Evolutionary conservation across 2,888 invertebrate species (phyloP).

Genomic region (Amphipyra tragopoginis): DNA sequence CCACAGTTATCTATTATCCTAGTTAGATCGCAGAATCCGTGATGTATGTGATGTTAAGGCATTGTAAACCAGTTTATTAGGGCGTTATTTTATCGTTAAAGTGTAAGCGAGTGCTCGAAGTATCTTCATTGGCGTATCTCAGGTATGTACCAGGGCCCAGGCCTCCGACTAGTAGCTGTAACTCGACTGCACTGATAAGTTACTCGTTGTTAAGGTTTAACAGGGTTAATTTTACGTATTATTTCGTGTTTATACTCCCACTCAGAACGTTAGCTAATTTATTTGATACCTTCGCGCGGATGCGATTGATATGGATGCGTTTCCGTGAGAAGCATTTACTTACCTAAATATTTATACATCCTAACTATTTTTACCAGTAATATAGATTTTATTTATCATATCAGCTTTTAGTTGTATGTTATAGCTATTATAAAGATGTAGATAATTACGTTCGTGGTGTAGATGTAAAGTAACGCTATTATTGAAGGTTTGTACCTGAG

Average conservation of each 20-base stretch:
- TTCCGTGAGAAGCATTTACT: constrained; percentile 76
- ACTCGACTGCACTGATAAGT: constrained; percentile 59
- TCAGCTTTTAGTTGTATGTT: constrained; percentile 82
- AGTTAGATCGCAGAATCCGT: constrained; percentile 76
- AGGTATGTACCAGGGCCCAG: constrained; percentile 79
- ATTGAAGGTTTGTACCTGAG: constrained; percentile 79
- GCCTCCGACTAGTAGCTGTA: constrained; percentile 50
- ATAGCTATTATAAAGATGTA: constrained; percentile 73
- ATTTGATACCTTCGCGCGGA: constrained; percentile 67
- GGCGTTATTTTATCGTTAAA: constrained; percentile 75
- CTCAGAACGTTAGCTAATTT: constrained; percentile 71
- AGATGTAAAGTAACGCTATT: constrained; percentile 64
- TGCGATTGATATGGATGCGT: constrained; percentile 48
- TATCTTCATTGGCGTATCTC: constrained; percentile 72
- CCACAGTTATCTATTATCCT: constrained; percentile 73
- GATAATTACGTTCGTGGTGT: constrained; percentile 72
- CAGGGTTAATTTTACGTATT: constrained; percentile 81
- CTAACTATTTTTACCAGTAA: constrained; percentile 79
- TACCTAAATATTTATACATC: constrained; percentile 75
- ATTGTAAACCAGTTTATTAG: constrained; percentile 78
- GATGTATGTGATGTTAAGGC: constrained; percentile 81
- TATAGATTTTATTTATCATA: constrained; percentile 87
- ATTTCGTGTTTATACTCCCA: constrained; percentile 64
- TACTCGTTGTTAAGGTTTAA: constrained; percentile 70
- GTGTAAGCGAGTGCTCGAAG: constrained; percentile 82